phyloP scores from a whole-genome alignment of 23 tunicate genomes.

The Styela clava region DNA sequence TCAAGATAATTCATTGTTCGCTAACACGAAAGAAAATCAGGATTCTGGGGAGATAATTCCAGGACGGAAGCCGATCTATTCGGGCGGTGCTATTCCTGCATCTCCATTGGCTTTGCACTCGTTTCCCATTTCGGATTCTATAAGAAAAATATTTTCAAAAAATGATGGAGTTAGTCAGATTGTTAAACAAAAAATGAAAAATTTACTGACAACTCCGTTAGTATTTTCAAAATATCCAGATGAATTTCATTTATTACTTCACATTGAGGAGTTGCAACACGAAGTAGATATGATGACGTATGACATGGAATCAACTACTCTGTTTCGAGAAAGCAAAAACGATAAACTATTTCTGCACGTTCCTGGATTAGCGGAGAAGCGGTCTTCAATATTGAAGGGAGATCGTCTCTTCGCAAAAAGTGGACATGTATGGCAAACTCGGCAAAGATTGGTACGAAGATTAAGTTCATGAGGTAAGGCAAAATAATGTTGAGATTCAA shows the following conservation, averaged over 20 bases:
- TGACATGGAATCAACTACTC: conserved; percentile 24
- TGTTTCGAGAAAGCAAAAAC: too few relatives aligned
- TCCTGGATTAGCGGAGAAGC: conserved; percentile 32
- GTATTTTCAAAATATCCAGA: neutral
- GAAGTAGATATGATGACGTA: conserved; percentile 38
- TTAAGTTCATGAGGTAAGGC: conserved; percentile 22
- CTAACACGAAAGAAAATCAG: neutral
- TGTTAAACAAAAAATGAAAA: too few relatives aligned
- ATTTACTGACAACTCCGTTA: neutral
- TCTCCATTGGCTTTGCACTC: neutral
- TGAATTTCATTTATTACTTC: conserved; percentile 32
- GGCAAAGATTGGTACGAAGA: conserved; percentile 23
- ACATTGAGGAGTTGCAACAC: conserved; percentile 47
- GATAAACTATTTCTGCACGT: conserved; percentile 23
- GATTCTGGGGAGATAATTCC: neutral
- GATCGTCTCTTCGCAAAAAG: conserved; percentile 19
- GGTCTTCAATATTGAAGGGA: conserved; percentile 44
- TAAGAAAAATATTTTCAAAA: neutral
- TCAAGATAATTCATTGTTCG: neutral
- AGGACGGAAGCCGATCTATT: neutral
- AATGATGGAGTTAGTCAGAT: neutral
- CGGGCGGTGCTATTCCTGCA: neutral
- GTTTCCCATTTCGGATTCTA: neutral
- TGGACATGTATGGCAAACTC: neutral
- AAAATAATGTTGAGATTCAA: conserved; percentile 15